Evolutionary conservation across 2,888 invertebrate species (phyloP).

Genomic region (Hemaris fuciformis): DNA sequence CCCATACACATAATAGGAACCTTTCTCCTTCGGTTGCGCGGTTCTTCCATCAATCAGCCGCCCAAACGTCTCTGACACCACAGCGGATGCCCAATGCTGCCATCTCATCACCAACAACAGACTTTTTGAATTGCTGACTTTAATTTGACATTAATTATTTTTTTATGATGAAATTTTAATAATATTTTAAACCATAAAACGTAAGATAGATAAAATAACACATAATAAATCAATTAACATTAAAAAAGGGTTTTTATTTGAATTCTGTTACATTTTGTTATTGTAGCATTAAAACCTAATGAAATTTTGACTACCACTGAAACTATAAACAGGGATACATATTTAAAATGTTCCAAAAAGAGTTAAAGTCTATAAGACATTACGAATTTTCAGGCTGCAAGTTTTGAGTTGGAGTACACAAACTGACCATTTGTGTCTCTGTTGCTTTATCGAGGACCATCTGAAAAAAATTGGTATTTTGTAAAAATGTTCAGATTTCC

Average conservation of each 20-base stretch:
- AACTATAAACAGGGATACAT: background rate
- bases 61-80: slow-evolving; percentile 56
- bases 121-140: slow-evolving; percentile 21
- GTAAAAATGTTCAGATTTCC: too few species aligned
- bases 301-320: too few species aligned
- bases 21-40: slow-evolving; percentile 72
- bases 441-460: slow-evolving; percentile 28
- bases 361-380: background rate
- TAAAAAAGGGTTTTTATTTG: too few species aligned
- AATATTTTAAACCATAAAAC: too few species aligned
- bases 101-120: slow-evolving; percentile 35
- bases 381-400: background rate
- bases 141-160: too few species aligned
- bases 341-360: background rate
- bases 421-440: slow-evolving; percentile 62
- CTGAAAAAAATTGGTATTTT: slow-evolving; percentile 36
- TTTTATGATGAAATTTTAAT: too few species aligned
- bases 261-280: too few species aligned
- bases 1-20: slow-evolving; percentile 47
- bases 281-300: too few species aligned
- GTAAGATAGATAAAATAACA: too few species aligned
- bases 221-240: too few species aligned
- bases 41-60: slow-evolving; percentile 67
- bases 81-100: slow-evolving; percentile 37
- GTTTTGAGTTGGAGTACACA: slow-evolving; percentile 66